Conservation (phyloP, 2,113 vertebrate genomes). For the Hippocampus guttulatus region DNA sequence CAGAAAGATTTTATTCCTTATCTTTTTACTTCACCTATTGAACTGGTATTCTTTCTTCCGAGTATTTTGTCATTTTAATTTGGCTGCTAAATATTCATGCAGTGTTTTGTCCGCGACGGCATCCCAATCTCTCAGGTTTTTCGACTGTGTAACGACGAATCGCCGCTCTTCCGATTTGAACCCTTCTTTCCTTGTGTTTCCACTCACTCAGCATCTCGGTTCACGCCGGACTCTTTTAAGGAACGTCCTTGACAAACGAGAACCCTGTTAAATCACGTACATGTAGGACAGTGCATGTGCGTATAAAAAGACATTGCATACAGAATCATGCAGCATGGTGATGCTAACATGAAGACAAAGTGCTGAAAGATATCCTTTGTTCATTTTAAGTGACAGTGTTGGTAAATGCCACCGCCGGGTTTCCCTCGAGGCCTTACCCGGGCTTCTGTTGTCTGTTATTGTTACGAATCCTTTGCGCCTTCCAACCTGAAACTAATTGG, state of each 20-base stretch:
- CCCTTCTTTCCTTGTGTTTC: constrained; percentile 46
- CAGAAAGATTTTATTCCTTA: constrained; percentile 58
- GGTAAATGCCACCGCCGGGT: constrained; percentile 21
- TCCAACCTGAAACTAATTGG: constrained; percentile 10
- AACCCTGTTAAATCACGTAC: constrained; percentile 15
- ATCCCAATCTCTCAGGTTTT: constrained; percentile 65
- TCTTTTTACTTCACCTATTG: constrained; percentile 48
- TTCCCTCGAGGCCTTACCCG: constrained; percentile 34
- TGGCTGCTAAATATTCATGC: constrained; percentile 74
- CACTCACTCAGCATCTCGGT: constrained; percentile 26
- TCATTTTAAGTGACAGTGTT: constrained; percentile 33
- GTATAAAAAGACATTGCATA: constrained; percentile 36
- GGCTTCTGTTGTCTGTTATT: constrained; percentile 20
- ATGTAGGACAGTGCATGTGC: constrained; percentile 22
- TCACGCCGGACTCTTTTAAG: constrained; percentile 39
- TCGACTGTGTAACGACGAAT: constrained; percentile 53
- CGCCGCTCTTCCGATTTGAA: constrained; percentile 55
- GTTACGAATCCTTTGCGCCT: constrained; percentile 24
- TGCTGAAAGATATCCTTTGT: constrained; percentile 40
- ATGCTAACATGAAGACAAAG: constrained; percentile 39
- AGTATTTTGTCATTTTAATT: constrained; percentile 73
- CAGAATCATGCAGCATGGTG: constrained; percentile 20
- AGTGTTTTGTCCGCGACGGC: constrained; percentile 70
- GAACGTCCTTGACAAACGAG: constrained; percentile 48
- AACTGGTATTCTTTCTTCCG: no score